phyloP scores from a whole-genome alignment of 1,140 invertebrate genomes.

The Trinorchestia longiramus region DNA sequence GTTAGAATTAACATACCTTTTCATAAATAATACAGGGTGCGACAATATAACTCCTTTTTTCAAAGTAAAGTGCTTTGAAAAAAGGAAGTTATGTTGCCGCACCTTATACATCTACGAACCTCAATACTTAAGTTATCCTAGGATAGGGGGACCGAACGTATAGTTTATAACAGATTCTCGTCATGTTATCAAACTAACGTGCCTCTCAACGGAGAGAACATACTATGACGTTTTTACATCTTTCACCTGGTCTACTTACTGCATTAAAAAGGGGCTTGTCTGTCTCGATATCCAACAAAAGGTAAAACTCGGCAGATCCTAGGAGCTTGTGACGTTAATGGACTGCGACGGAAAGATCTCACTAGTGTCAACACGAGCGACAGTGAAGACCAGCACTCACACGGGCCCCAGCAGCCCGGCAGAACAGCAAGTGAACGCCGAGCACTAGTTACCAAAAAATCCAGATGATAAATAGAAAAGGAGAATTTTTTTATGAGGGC shows the following conservation, averaged over 20 bases:
- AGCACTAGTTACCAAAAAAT: not conserved
- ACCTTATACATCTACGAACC: not conserved
- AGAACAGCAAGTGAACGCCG: not conserved
- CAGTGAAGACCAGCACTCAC: not conserved
- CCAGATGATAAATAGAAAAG: too few relatives aligned
- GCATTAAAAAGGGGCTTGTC: not conserved
- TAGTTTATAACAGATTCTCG: not conserved
- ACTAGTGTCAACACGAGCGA: not conserved
- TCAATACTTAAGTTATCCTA: not conserved
- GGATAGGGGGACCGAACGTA: not conserved
- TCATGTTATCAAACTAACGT: not conserved
- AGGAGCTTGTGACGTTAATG: not conserved
- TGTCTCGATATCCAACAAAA: not conserved
- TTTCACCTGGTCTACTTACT: not conserved
- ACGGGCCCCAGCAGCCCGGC: not conserved
- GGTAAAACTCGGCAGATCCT: not conserved
- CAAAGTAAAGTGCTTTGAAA: too few relatives aligned
- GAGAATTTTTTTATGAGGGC: not conserved
- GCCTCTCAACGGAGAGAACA: not conserved
- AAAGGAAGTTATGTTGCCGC: too few relatives aligned
- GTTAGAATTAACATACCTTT: not conserved
- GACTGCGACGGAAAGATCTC: not conserved
- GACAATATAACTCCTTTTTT: too few relatives aligned
- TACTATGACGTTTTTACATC: not conserved
- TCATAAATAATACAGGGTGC: too few relatives aligned